phyloP scores from a whole-genome alignment of 1,140 invertebrate species.

The Rhagoletis pomonella region DNA sequence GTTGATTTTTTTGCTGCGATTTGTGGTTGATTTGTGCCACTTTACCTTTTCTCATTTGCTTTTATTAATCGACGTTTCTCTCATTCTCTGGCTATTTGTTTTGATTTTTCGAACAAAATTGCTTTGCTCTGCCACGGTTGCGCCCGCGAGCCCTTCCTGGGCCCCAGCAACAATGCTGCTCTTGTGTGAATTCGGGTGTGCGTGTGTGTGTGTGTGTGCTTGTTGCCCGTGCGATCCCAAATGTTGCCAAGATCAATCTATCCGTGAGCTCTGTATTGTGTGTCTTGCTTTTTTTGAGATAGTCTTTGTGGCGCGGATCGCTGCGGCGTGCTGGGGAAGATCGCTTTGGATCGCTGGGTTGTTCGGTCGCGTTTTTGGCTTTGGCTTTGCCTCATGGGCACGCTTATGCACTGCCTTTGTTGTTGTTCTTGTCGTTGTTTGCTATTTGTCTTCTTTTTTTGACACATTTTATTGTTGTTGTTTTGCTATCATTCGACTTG shows the following conservation, averaged over 20 bases:
- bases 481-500: neutral
- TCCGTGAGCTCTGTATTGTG: neutral
- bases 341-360: neutral
- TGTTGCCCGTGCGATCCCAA: slow-evolving; percentile 4
- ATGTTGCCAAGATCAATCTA: neutral
- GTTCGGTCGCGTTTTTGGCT: slow-evolving; percentile 11
- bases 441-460: too few relatives aligned
- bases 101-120: slow-evolving; percentile 48
- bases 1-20: slow-evolving; percentile 13
- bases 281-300: slow-evolving; percentile 19
- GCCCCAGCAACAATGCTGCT: neutral
- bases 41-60: slow-evolving; percentile 35
- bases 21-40: slow-evolving; percentile 45
- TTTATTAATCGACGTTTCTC: slow-evolving; percentile 31
- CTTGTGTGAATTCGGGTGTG: neutral
- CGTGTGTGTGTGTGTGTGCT: neutral
- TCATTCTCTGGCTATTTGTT: slow-evolving; percentile 48
- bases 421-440: too few relatives aligned
- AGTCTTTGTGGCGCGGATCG: neutral
- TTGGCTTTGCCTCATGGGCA: slow-evolving; percentile 35
- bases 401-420: neutral
- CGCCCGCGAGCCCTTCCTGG: neutral
- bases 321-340: neutral
- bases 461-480: too few relatives aligned
- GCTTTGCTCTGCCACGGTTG: neutral